Evolutionary conservation across 2,113 vertebrate genomes (phyloP).

Genomic region (Coregonus clupeaformis): DNA sequence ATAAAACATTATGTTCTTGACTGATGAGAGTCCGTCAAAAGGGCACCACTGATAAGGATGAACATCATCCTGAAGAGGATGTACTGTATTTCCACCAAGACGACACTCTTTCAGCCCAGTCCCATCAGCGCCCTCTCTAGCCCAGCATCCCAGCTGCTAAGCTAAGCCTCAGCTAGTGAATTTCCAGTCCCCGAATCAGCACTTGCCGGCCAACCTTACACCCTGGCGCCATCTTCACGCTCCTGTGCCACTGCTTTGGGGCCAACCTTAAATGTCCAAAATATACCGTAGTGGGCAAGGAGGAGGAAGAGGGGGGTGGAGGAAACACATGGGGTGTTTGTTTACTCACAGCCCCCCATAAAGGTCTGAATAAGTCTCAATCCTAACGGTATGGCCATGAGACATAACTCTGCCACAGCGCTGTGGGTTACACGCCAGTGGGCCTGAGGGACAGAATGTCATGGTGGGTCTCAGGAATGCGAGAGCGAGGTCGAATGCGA

Average conservation of each 20-base stretch:
- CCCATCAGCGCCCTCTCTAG: neutral
- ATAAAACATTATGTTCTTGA: too few species aligned
- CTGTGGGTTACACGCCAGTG: too few species aligned
- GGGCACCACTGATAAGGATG: neutral
- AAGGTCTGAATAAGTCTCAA: neutral
- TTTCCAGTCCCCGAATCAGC: neutral
- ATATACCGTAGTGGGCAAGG: neutral
- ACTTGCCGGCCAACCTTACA: neutral
- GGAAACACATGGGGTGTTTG: neutral
- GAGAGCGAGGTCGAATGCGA: neutral
- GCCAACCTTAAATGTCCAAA: neutral
- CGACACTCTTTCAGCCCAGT: neutral
- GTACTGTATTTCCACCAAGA: too few species aligned
- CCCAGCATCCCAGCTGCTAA: neutral
- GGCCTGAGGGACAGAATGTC: neutral
- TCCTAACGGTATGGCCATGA: neutral
- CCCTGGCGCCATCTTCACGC: slow-evolving; percentile 4
- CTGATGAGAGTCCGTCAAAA: too few species aligned
- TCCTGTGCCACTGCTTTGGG: neutral
- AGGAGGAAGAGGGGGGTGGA: neutral
- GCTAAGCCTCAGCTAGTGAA: neutral
- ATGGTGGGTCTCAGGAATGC: slow-evolving; percentile 4
- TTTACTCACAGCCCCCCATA: neutral
- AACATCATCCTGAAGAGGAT: neutral
- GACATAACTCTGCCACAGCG: too few species aligned